Base-by-base conservation (phyloP, 2,113 vertebrate genomes). In the Narcine bancroftii region DNA sequence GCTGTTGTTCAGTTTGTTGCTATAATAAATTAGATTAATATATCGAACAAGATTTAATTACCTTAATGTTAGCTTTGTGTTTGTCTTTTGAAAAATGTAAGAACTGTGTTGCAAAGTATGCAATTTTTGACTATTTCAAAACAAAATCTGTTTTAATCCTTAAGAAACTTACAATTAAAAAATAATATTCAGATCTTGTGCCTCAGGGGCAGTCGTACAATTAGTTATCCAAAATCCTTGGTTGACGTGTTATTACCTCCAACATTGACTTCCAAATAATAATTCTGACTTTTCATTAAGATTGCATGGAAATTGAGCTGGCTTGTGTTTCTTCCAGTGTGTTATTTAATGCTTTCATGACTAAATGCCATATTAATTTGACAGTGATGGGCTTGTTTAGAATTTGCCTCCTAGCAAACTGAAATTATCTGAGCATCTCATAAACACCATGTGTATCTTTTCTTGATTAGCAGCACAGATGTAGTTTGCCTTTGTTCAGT, bases 321-420 rank as follows among this genome's bases (percentile, higher is more conserved):
- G 50, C 36, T 85, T 60, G 39, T 21, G 39, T 91, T 24, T 42
- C 19, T 45, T 69, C 10, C 69, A 26, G 36, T 45, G 36, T 29
- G 63, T 69, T 91, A 69, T 69, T 91, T 69, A 66, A 91, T 69
- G 87, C 63, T 91, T 69, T 69, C 39, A 65, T 69, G 39, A 69
- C 21, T 45, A 91, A 91, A 91, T 39, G 39, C 36, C 87, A 45
- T 29, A 63, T 9, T 91, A 42, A 24, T 91, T 69, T 69, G 63
- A 85, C 50, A 60, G n/a, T 85, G 29, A 69, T 91, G 69, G 87
- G 87, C 87, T 91, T 91, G 87, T 45, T 91, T 69, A 45, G 10
- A 91, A 69, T 69, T 42, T 47, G 60, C 56, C 15, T 21, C 83
- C 15, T 33, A 63, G 56, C 5, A 63, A 63, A 21, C 42, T 89